Base-by-base conservation (phyloP, 2,888 invertebrate genomes). In the Monochamus alternatus region DNA sequence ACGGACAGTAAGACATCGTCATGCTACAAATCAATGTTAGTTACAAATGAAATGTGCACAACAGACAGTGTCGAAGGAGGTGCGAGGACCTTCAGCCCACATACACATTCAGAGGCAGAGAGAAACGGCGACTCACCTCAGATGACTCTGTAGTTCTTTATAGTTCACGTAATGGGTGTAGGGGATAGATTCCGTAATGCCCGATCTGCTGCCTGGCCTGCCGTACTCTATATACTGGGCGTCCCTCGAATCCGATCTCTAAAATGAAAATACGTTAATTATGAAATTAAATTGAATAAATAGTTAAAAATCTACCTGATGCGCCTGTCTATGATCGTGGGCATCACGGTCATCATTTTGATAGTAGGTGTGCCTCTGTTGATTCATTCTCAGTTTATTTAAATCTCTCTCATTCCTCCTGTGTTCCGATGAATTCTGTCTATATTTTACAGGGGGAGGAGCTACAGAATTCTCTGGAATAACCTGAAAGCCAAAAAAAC, bases 141-240 rank as follows among this genome's bases (percentile, higher is more conserved):
- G 90, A 88, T 95, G 95, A 85, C 94, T 94, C 89, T 95, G 95
- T 84, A 96, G 93, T 89, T 96, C 96, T 87, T 95, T 95, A 84
- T 95, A 95, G 89, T 96, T 96, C 80, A 95, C 95, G 87, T 96
- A 96, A 87, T 96, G 95, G 60, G 91, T 91, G 83, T 91, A 92
- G 51, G 91, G 89, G 74, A 90, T 89, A 1, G 91, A 88, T 75
- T 91, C 91, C 3, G 90, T 89, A 74, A 91, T 90, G 3, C 91
- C 91, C 55, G 89, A 89, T 75, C 91, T 87, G 82, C 91, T 91
- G n/a, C 91, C 91, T 9, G 91, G 91, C 76, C 91, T 84, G 72
- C 89, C 89, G 72, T 84, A 85, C 82, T 90, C 90, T 62, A 89
- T 89, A 78, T 89, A 90, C 43, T 75, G 75, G 52, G 43, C 44